Conservation (phyloP, 2,797 vertebrate species). For the Sphenopsis melanotis region DNA sequence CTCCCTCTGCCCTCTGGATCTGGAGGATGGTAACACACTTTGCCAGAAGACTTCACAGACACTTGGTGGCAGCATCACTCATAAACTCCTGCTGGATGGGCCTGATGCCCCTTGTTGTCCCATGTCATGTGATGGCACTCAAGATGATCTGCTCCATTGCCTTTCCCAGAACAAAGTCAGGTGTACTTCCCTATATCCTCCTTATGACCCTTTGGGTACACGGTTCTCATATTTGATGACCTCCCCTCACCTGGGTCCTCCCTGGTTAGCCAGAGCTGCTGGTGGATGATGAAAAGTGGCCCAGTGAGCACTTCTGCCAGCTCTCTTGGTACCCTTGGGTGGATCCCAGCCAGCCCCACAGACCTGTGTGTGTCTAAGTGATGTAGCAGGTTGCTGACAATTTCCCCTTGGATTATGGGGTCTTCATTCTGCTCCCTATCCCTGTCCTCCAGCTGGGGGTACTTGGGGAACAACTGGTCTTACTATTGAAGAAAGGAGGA, state of each 20-base stretch:
- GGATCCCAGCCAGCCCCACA: no score
- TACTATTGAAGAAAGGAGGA: neutral
- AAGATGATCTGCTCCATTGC: neutral
- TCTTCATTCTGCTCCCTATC: no score
- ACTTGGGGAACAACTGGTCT: neutral
- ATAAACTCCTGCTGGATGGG: no score
- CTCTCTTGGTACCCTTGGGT: neutral
- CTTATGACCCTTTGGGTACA: accelerated
- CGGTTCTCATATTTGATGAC: neutral
- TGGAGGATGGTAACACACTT: neutral
- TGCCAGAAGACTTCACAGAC: neutral
- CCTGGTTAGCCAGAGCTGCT: neutral
- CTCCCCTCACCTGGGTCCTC: neutral
- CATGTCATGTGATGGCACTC: no score
- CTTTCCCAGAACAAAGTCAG: neutral
- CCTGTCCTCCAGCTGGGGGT: neutral
- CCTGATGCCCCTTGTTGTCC: neutral
- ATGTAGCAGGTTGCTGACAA: neutral
- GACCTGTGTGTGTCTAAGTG: neutral
- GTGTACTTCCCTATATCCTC: no score
- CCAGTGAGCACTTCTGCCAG: neutral
- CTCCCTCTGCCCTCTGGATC: neutral
- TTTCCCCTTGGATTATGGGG: neutral
- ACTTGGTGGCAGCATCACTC: neutral
- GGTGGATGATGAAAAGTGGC: no score